phyloP scores from a whole-genome alignment of 1,140 invertebrate genomes.

The Venturia canescens region DNA sequence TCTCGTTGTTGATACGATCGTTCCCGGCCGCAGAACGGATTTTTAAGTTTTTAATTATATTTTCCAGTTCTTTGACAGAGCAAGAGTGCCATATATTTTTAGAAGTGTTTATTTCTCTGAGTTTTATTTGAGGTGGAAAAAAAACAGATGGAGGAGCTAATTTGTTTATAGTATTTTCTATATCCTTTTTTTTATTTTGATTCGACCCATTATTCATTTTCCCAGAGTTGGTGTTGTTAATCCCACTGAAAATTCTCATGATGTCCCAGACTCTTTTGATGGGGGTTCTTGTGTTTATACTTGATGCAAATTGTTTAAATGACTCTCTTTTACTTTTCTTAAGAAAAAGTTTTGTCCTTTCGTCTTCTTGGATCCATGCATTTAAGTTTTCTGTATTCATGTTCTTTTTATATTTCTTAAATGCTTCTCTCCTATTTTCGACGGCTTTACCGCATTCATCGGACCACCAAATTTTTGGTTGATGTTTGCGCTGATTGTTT shows the following conservation, averaged over 20 bases:
- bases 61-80: too few relatives aligned
- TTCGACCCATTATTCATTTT: too few relatives aligned
- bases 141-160: background rate
- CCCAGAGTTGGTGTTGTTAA: background rate
- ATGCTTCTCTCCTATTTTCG: background rate
- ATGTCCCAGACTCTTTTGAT: background rate
- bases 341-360: background rate
- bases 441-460: background rate
- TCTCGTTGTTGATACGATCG: constrained; percentile 49
- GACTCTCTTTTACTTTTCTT: background rate
- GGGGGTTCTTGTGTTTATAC: background rate
- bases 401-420: background rate
- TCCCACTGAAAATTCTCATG: background rate
- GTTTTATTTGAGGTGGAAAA: too few relatives aligned
- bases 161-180: background rate
- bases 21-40: constrained; percentile 33
- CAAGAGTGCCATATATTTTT: too few relatives aligned
- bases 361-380: background rate
- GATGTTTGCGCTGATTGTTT: too few relatives aligned
- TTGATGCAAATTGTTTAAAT: background rate
- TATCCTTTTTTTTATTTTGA: background rate
- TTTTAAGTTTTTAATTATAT: constrained; percentile 28
- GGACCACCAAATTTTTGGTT: too few relatives aligned
- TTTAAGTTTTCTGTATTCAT: too few relatives aligned
- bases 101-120: too few relatives aligned